Base-by-base conservation (phyloP, 92 coral and sea anemone genomes). In the Parazoanthus darwini region DNA sequence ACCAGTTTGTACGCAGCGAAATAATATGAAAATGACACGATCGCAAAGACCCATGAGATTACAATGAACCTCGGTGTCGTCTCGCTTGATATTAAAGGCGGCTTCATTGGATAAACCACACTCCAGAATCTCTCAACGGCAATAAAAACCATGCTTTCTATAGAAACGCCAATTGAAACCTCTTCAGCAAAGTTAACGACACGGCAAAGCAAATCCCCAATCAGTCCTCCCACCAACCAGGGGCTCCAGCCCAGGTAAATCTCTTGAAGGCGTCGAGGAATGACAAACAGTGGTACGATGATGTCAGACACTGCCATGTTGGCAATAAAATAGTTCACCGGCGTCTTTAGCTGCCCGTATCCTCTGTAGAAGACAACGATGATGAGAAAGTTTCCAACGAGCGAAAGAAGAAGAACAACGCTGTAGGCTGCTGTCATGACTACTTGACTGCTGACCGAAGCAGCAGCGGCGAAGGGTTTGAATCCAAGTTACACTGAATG, bases 61-160 rank as follows among this genome's bases (percentile, higher is more conserved):
- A 36, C 86, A 58, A 81, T 65, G 74, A 81, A n/a, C 23, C 10
- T 16, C 3, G 86, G 86, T 36, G 86, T 36, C 74, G 7, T 81
- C 37, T 81, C 86, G 29, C 29, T 81, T 22, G 86, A 81, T 9
- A 81, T 81, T 8, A 81, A 16, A 35, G 86, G 86, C 59, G 50
- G 51, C 51, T 36, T 81, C 86, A 81, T 81, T 20, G 86, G 86
- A n/a, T 56, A 81, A 33, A 81, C 43, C 8, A 81, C 86, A 23
- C 86, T 81, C 86, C 86, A 81, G 73, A 65, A 81, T 81, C 86
- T 81, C 74, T 81, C 86, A 63, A 65, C 67, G 18, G 86, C 86
- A 38, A 81, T 81, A 10, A 82, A 82, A 20, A 82, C 86, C 86
- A 82, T 82, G 22, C 76, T 82, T 68, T 65, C 86, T 43, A 66